Evolutionary conservation across 2,888 invertebrate genomes (phyloP), one percentile per base, ranked within the genome.

Genomic region (Drosophila neotestacea): DNA sequence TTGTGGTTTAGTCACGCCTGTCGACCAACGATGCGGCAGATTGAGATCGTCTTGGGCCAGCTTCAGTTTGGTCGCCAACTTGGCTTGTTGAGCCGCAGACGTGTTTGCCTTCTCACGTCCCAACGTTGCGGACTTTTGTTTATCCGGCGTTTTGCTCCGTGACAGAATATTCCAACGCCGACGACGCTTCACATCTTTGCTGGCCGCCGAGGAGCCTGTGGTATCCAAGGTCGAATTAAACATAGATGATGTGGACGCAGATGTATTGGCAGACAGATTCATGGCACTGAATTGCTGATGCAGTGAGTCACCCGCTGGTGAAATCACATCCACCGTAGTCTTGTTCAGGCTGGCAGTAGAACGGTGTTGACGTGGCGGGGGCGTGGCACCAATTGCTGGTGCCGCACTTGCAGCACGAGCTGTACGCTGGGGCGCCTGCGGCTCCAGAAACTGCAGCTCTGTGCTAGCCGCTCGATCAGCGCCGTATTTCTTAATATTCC

Each of bases 91-190:
- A 67, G 78, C 68, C 10, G 81, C 66, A 1, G 71, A 72, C 6
- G 76, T 75, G 39, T 63, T 70, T 4, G 90, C 91, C 74, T 94
- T 94, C 71, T 95, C 95, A 68, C 96, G 93, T 0, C 96, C 95
- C 52, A 96, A 91, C 4, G 96, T 96, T 0, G 95, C 96, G 71
- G 95, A 95, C 79, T 96, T 94, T 65, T 94, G 94, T 63, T 93
- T 93, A 58, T 92, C 92, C 39, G 92, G 93, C 80, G 95, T 95
- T 72, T 93, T 93, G 67, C 94, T 94, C 16, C 95, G 93, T 2
- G 95, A 95, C 67, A 96, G 94, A 84, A 96, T 94, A 11, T 95
- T 95, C 95, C 96, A 95, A 22, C 95, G 92, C 70, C 95, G 94
- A 66, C 94, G 92, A 73, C 94, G 94, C 91, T 95, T 95, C 92